phyloP scores from a whole-genome alignment of 2,888 invertebrate species.

The Papilio protenor region DNA sequence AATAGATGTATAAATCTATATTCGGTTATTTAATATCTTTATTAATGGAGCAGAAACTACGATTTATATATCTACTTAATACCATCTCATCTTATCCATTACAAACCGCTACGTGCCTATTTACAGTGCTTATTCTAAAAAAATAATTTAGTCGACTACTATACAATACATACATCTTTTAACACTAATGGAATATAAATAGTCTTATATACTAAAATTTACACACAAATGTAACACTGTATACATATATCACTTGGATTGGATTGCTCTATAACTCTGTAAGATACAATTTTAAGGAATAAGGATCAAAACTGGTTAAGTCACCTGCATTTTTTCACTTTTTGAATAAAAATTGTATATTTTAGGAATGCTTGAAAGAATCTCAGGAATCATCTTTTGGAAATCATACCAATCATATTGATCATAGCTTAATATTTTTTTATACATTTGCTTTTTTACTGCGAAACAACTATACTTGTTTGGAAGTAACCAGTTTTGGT shows the following conservation, averaged over 20 bases:
- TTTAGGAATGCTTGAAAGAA: too few species aligned
- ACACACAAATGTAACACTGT: conserved; percentile 50
- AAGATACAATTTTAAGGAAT: conserved; percentile 1
- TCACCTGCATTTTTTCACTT: background rate
- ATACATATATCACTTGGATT: too few species aligned
- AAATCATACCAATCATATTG: too few species aligned
- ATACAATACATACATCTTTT: conserved; percentile 67
- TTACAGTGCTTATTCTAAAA: conserved; percentile 82
- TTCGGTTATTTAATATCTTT: background rate
- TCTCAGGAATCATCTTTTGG: too few species aligned
- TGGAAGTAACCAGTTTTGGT: too few species aligned
- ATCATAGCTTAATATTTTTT: too few species aligned
- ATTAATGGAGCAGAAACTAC: conserved; percentile 56
- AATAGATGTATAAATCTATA: too few species aligned
- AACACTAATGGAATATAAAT: conserved; percentile 71
- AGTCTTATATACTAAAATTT: conserved; percentile 63
- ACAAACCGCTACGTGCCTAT: conserved; percentile 78
- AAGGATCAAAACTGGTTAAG: conserved; percentile 11
- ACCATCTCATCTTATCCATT: conserved; percentile 65
- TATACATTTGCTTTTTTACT: too few species aligned
- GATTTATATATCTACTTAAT: conserved; percentile 60
- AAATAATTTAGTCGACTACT: conserved; percentile 82
- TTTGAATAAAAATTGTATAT: too few species aligned
- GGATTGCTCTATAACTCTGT: too few species aligned
- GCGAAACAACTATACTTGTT: too few species aligned